These are phyloP conservation scores for Meteorus sp. DNA, from an alignment of 1,140 invertebrate species.

Conservation along the genomic window DNA sequence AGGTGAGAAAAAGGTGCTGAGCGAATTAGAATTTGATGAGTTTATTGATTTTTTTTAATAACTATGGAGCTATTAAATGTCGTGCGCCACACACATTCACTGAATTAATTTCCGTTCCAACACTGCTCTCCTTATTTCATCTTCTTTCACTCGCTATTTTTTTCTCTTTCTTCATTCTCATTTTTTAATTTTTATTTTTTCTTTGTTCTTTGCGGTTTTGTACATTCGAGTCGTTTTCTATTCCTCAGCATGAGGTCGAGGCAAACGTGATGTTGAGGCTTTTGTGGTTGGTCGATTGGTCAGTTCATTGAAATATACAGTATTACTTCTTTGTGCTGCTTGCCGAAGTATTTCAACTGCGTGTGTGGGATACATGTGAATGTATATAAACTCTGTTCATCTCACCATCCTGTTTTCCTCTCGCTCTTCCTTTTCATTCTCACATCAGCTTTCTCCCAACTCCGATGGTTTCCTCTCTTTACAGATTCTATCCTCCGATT, in stretches of 20 bases:
- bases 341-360: constrained; percentile 9
- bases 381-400: too few species aligned
- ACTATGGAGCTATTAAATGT: too few species aligned
- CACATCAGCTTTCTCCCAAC: neutral
- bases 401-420: too few species aligned
- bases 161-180: neutral
- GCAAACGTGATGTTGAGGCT: constrained; percentile 9
- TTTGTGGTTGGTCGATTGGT: constrained; percentile 19
- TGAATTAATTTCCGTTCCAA: too few species aligned
- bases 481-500: constrained; percentile 11
- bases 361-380: too few species aligned
- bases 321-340: constrained; percentile 22
- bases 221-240: constrained; percentile 10
- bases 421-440: constrained; percentile 7
- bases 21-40: too few species aligned
- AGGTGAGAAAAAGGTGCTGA: too few species aligned
- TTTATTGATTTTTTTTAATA: too few species aligned
- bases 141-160: too few species aligned
- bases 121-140: too few species aligned
- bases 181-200: too few species aligned
- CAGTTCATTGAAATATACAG: constrained; percentile 25
- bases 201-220: constrained; percentile 7
- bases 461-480: neutral
- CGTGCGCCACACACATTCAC: too few species aligned
- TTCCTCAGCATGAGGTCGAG: neutral